Percentiles rank a stretch among this genome's conserved stretches.
Conservation (phyloP, 2,113 vertebrate species). For the Calyptommatus sinebrachiatus region DNA sequence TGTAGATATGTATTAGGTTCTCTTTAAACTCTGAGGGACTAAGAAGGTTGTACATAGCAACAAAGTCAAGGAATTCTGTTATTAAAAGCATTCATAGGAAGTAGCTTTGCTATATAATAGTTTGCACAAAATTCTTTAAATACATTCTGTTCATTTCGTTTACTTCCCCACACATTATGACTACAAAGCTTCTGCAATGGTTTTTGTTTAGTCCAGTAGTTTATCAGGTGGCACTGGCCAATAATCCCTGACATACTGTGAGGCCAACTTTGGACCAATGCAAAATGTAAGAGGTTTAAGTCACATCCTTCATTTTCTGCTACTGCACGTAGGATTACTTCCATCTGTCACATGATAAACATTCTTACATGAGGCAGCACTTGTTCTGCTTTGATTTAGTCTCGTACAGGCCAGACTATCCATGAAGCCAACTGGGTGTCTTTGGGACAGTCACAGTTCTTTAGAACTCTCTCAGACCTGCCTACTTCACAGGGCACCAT, state of each 20-base stretch:
- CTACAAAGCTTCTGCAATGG: neutral
- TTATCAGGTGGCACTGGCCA: neutral
- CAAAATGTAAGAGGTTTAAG: neutral
- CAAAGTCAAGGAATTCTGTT: no score
- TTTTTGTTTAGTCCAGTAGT: neutral
- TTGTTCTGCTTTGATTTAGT: constrained; percentile 3
- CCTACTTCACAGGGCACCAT: no score
- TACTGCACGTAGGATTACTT: neutral
- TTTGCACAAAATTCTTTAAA: no score
- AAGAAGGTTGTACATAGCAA: no score
- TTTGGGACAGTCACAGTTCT: no score
- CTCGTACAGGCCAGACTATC: constrained; percentile 15
- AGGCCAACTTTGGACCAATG: neutral
- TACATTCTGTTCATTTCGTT: no score
- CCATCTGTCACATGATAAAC: neutral
- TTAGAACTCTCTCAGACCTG: no score
- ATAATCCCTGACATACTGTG: neutral
- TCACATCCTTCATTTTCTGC: neutral
- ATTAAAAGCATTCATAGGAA: no score
- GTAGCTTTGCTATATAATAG: no score
- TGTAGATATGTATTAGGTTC: no score
- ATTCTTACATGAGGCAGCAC: neutral
- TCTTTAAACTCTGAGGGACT: no score
- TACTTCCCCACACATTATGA: neutral
- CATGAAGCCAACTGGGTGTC: no score